Evolutionary conservation across 2,797 vertebrate species (phyloP), one percentile per base, ranked within the genome.

Genomic region (Pseudochirops cupreus): DNA sequence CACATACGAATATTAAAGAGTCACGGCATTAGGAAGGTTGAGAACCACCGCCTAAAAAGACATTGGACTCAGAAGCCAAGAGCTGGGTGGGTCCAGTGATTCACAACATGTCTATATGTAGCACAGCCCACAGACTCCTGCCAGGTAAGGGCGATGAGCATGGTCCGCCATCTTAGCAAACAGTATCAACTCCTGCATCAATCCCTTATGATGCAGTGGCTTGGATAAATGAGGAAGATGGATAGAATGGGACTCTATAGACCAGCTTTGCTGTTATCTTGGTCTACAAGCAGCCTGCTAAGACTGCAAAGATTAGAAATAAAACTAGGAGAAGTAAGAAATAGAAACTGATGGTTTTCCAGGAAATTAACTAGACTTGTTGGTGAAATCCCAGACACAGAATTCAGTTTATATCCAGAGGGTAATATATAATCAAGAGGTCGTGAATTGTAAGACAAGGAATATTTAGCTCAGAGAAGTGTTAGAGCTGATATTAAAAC

Each of bases 371-470:
- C 91, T 94, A 56, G 4, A 31, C 31, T 82, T 93, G 67, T 92
- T 74, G 62, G 62, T 89, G 91, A 91, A 67, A n/a, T 39, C 82
- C 2, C 59, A 55, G 21, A 57, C 26, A 13, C 90, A 33, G 93
- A 0, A n/a, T 46, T n/a, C 2, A 33, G 92, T 74, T 91, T 92
- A 94, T 74, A 92, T n/a, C 93, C 14, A n/a, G 53, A 92, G 90
- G 5, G 89, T 12, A 46, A 21, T 50, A 93, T 6, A 97, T 54
- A 91, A 92, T 95, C 93, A 91, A n/a, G 92, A 74, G 94, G 94
- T 91, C 74, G 50, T 56, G 74, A 26, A 50, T 26, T 26, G 74
- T 50, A 82, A n/a, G 21, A 39, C n/a, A 39, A 74, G n/a, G n/a
- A 24, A 4, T 3, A 11, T 46, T 46, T 46, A 50, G 18, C n/a